Evolutionary conservation across 2,113 vertebrate genomes (phyloP).

Genomic region (Muscicapa adusta): DNA sequence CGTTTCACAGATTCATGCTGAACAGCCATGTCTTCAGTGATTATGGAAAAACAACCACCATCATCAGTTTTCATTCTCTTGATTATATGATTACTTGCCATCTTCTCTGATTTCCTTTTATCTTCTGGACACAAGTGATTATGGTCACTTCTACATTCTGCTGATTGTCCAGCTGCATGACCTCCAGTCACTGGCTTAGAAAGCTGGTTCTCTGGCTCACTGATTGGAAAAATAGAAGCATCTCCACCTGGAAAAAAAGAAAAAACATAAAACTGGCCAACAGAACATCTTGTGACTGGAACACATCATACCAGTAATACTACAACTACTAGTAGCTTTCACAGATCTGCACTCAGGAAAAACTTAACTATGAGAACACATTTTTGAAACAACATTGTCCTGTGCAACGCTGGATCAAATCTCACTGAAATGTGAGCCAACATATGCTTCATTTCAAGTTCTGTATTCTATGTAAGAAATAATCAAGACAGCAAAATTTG

Average conservation of each 20-base stretch:
- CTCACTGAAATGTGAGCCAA: neutral
- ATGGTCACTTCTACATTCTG: neutral
- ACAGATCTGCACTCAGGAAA: neutral
- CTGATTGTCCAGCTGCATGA: conserved; percentile 10
- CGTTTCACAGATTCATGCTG: neutral
- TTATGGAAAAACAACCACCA: neutral
- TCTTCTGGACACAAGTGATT: conserved; percentile 2
- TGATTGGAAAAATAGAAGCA: conserved; percentile 89
- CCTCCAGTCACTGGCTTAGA: conserved; percentile 41
- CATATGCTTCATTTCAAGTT: neutral
- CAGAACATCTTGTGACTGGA: neutral
- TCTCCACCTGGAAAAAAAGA: conserved; percentile 84
- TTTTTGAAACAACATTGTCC: neutral
- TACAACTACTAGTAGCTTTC: neutral
- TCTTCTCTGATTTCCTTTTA: conserved; percentile 31
- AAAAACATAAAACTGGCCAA: neutral
- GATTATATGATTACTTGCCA: neutral
- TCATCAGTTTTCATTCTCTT: conserved; percentile 57
- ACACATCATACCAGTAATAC: neutral
- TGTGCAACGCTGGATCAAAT: neutral
- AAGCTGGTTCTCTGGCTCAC: conserved; percentile 67
- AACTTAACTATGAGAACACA: neutral
- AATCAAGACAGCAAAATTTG: neutral
- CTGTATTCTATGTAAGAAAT: neutral
- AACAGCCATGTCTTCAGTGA: neutral